Evolutionary conservation across 2,888 invertebrate species (phyloP), one percentile per base, ranked within the genome.

Genomic region (Erpobdella octoculata): DNA sequence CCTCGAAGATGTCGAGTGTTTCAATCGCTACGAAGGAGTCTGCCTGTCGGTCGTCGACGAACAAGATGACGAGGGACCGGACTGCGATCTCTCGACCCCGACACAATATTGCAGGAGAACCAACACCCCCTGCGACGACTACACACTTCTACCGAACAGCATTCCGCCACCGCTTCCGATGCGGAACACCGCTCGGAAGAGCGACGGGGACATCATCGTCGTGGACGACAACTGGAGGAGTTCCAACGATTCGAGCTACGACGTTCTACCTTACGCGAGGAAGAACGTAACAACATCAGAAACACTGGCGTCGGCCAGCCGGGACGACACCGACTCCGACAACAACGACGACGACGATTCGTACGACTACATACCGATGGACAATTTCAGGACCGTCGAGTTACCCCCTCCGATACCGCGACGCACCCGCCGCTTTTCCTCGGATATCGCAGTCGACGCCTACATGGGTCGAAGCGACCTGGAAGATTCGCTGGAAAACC

Each of bases 21-120:
- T 53, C 21, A n/a, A 21, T 53, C 53, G 53, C 53, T 53, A 25
- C 53, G 53, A 53, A 28, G 53, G 53, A 9, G 15, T 53, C 53
- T 53, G 53, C 28, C 53, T 53, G 6, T 53, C 53, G 3, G 53
- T 53, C n/a, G 53, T 53, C 53, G 53, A 53, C 53, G 53, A 53
- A 28, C 21, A 28, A 53, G 53, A 53, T 25, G 53, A 53, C 53
- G 53, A 53, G 28, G 53, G 53, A 53, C 53, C 28, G 53, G 53
- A 53, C 8, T 25, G 28, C n/a, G 53, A 53, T n/a, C 12, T 21
- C 8, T 53, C n/a, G n/a, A n/a, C 21, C 53, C 53, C 53, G 53
- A 53, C 21, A 8, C 12, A 25, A 1, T 21, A 53, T 21, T 21
- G 28, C 8, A 6, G 15, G 53, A 41, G 41, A 41, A 12, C 15